Conservation (phyloP, 2,113 vertebrate genomes). For the Chamaetylas fuelleborni region DNA sequence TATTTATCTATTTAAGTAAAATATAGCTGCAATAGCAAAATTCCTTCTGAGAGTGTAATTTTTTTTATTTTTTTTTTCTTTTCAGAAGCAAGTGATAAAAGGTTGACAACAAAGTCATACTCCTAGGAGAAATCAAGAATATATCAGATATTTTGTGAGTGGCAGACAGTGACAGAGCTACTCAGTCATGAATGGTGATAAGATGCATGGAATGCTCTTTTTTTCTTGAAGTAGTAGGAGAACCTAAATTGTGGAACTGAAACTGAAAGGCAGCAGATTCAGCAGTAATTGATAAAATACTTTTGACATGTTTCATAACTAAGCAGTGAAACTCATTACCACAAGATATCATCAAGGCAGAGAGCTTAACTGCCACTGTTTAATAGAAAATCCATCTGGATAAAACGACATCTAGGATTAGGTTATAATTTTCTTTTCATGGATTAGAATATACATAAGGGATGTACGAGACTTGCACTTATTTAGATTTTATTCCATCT, state of each 20-base stretch:
- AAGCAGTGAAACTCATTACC: neutral
- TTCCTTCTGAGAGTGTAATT: neutral
- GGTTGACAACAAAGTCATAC: neutral
- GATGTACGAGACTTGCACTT: neutral
- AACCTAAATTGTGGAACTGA: neutral
- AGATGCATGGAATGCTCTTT: neutral
- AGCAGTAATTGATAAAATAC: neutral
- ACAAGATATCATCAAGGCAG: neutral
- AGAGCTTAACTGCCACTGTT: conserved; percentile 10
- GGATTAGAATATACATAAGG: neutral
- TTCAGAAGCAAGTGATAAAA: neutral
- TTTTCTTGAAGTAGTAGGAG: neutral
- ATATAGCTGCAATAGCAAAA: neutral
- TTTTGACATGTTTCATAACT: conserved; percentile 16
- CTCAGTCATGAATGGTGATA: neutral
- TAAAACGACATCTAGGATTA: conserved; percentile 38
- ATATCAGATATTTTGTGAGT: neutral
- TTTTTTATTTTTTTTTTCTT: neutral
- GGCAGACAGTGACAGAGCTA: neutral
- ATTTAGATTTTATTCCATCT: neutral
- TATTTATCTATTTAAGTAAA: neutral
- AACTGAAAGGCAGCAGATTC: conserved; percentile 1
- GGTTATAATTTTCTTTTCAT: conserved; percentile 3
- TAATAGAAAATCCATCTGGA: conserved; percentile 17
- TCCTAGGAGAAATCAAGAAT: neutral